phyloP scores from a whole-genome alignment of 2,888 invertebrate genomes.

The Psococerastis gibbosa region DNA sequence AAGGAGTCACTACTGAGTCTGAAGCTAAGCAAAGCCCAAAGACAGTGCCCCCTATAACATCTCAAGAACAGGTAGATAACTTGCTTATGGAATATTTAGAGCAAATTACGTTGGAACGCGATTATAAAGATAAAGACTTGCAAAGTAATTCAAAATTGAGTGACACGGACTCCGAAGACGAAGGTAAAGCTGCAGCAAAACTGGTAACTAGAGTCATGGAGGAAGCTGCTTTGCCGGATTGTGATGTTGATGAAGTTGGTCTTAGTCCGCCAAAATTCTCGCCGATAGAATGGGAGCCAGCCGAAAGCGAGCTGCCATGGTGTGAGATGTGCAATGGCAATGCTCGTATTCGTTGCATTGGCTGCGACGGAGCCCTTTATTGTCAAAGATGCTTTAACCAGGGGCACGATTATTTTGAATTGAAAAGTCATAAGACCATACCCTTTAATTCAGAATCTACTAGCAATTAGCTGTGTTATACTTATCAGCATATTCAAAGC shows the following conservation, averaged over 20 bases:
- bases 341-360: conserved; percentile 50
- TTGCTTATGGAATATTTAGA: conserved; percentile 35
- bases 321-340: conserved; percentile 76
- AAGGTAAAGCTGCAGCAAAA: conserved; percentile 24
- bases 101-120: conserved; percentile 21
- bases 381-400: conserved; percentile 58
- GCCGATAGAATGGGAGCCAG: conserved; percentile 11
- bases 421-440: conserved; percentile 1
- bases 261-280: conserved; percentile 19
- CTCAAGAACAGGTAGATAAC: conserved; percentile 50
- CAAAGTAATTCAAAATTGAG: neutral
- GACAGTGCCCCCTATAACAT: conserved; percentile 37
- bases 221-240: conserved; percentile 26
- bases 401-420: conserved; percentile 43
- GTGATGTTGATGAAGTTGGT: too few species aligned
- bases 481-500: too few species aligned
- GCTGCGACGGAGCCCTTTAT: conserved; percentile 63
- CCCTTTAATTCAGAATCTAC: too few species aligned
- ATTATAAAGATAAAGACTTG: neutral
- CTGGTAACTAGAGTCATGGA: conserved; percentile 25
- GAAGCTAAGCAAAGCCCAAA: neutral
- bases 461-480: too few species aligned
- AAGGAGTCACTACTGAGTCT: conserved; percentile 25
- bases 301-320: conserved; percentile 44
- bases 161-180: conserved; percentile 27